Percentiles rank a stretch among this genome's conserved stretches.
Conservation (phyloP, 53 echinoderm and acorn worm genomes). For the Echinometra lucunter region DNA sequence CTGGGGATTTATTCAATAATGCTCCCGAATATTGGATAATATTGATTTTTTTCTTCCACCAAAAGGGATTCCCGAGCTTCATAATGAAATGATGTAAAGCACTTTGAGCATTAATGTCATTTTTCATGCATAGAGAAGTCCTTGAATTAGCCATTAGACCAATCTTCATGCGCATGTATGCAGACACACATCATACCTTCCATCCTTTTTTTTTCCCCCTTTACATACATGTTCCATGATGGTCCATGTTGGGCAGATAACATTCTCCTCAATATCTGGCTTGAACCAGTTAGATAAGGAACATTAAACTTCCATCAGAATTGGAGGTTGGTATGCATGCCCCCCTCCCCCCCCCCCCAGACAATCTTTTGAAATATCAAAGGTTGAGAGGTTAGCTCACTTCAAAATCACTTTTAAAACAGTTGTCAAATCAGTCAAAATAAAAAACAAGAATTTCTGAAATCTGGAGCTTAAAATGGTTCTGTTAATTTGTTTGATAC, state of each 20-base stretch:
- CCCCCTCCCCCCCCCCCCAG: no score
- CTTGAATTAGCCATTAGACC: conserved; percentile 13
- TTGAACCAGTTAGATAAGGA: background rate
- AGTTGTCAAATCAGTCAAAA: no score
- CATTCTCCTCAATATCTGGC: background rate
- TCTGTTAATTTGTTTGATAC: no score
- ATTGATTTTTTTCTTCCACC: conserved; percentile 9
- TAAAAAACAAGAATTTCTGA: background rate
- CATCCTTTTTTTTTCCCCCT: background rate
- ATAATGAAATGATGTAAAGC: conserved; percentile 44
- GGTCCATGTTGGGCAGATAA: background rate
- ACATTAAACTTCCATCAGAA: background rate
- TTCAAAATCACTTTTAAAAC: background rate
- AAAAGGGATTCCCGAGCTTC: background rate
- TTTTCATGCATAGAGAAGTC: background rate
- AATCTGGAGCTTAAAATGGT: no score
- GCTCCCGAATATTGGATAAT: conserved; percentile 37
- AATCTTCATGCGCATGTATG: background rate
- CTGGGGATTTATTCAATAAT: conserved; percentile 47
- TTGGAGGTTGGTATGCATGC: background rate
- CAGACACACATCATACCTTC: background rate
- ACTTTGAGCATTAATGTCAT: conserved; percentile 40
- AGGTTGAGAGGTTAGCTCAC: background rate
- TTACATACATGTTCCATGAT: no score
- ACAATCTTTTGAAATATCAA: background rate